A percentile compares a stretch with the other conserved stretches of the same genome.
Conservation (phyloP, 2,888 invertebrate genomes). For the Odontocolon sp. region DNA sequence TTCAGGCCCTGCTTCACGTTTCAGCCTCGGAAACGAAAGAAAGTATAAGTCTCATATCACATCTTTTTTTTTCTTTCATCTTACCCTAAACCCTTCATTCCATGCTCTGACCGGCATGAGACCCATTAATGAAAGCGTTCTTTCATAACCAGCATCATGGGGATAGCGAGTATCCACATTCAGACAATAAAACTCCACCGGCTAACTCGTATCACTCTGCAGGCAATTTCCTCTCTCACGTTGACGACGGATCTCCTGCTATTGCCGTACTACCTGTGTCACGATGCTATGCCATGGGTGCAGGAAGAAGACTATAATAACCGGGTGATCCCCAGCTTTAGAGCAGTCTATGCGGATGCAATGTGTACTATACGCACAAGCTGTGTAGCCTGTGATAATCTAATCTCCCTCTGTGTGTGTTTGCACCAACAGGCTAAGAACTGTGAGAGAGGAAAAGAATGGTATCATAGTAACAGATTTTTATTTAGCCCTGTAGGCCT, state of each 20-base stretch:
- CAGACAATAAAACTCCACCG: constrained; percentile 68
- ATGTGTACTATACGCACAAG: background rate
- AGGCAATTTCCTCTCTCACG: constrained; percentile 54
- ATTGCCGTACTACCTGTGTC: constrained; percentile 56
- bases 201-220: constrained; percentile 35
- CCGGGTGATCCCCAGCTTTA: constrained; percentile 24
- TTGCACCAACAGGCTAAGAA: constrained; percentile 37
- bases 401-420: constrained; percentile 46
- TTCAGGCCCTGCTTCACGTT: constrained; percentile 36
- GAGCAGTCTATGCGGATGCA: background rate
- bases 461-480: constrained; percentile 35
- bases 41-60: constrained; percentile 37
- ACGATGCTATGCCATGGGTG: constrained; percentile 1
- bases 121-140: constrained; percentile 75
- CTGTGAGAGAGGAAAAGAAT: constrained; percentile 26
- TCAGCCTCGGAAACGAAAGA: constrained; percentile 14
- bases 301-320: constrained; percentile 55
- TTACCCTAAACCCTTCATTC: constrained; percentile 4
- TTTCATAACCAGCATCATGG: constrained; percentile 66
- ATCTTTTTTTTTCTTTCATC: constrained; percentile 26
- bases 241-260: constrained; percentile 21
- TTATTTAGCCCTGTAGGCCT: background rate
- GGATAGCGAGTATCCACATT: constrained; percentile 27
- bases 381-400: constrained; percentile 40
- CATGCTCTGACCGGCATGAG: constrained; percentile 29